These are phyloP conservation scores for Barbus barbus DNA, from an alignment of 2,113 vertebrate species.

Conservation along the genomic window DNA sequence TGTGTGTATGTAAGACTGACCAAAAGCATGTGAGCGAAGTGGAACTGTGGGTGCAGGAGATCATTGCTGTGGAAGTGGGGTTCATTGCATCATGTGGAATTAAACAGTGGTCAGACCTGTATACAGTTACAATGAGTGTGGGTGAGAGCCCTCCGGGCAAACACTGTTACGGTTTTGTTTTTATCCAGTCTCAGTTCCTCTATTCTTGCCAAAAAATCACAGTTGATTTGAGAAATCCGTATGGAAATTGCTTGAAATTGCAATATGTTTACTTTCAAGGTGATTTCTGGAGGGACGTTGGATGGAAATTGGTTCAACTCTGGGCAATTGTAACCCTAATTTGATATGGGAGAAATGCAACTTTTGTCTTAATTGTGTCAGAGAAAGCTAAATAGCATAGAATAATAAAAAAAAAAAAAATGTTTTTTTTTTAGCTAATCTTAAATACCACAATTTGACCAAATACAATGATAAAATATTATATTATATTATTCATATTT, in stretches of 20 bases:
- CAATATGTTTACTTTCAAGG: background rate
- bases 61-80: constrained; percentile 26
- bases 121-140: constrained; percentile 14
- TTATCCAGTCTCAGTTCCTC: background rate
- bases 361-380: constrained; percentile 11
- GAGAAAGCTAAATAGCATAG: too few species aligned
- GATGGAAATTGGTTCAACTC: background rate
- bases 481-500: too few species aligned
- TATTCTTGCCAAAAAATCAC: constrained; percentile 11
- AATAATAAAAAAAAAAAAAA: too few species aligned
- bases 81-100: constrained; percentile 34
- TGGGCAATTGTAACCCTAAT: background rate
- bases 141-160: constrained; percentile 13
- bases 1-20: background rate
- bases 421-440: too few species aligned
- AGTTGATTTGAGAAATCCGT: constrained; percentile 1
- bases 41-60: constrained; percentile 8
- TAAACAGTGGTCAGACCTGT: constrained; percentile 25
- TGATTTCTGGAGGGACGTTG: background rate
- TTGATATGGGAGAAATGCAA: background rate
- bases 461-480: too few species aligned
- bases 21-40: background rate
- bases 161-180: constrained; percentile 25
- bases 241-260: background rate
- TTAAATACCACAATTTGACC: too few species aligned